Evolutionary conservation across 2,888 invertebrate genomes (phyloP).

Genomic region (Lycocerus yunnanus): DNA sequence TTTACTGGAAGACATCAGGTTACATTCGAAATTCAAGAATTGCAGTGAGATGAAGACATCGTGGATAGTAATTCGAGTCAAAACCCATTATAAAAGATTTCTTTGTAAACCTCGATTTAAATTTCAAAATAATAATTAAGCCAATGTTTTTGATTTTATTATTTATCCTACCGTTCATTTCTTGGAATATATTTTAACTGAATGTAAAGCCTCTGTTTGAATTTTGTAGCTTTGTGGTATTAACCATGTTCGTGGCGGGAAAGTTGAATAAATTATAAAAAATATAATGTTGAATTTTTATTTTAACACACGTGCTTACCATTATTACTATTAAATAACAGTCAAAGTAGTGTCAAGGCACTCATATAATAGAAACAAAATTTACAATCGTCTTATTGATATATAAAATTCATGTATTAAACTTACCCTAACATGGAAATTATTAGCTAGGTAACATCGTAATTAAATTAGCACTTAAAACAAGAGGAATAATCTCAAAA

Average conservation of each 20-base stretch:
- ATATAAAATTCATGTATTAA: neutral
- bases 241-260: neutral
- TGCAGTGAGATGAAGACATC: too few species aligned
- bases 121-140: too few species aligned
- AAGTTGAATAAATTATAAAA: neutral
- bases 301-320: slow-evolving; percentile 36
- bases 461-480: neutral
- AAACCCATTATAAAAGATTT: too few species aligned
- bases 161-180: too few species aligned
- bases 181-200: too few species aligned
- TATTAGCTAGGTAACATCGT: neutral
- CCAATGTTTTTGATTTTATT: too few species aligned
- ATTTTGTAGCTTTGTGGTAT: too few species aligned
- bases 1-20: too few species aligned
- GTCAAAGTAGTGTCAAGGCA: slow-evolving; percentile 35
- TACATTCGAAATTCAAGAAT: too few species aligned
- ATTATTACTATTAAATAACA: slow-evolving; percentile 29
- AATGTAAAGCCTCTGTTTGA: too few species aligned
- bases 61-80: too few species aligned
- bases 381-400: slow-evolving; percentile 4
- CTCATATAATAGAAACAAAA: slow-evolving; percentile 20
- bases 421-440: neutral
- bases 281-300: slow-evolving; percentile 8
- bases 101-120: too few species aligned
- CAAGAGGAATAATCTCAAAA: neutral